phyloP scores from a whole-genome alignment of 2,797 vertebrate genomes.

The Danio kyathit region DNA sequence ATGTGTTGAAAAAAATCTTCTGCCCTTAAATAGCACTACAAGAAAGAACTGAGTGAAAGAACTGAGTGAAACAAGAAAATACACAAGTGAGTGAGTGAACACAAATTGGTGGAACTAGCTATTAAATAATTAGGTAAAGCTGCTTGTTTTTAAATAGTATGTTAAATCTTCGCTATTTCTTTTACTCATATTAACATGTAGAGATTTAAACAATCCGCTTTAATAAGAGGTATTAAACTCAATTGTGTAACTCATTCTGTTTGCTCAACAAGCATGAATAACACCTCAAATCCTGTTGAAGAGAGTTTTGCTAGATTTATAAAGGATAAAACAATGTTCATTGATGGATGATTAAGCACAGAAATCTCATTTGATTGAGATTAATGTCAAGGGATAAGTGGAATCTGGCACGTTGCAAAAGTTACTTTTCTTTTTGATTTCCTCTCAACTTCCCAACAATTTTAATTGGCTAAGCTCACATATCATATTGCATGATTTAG shows the following conservation, averaged over 20 bases:
- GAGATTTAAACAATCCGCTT: background rate
- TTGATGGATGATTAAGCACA: background rate
- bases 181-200: background rate
- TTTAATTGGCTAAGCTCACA: slow-evolving; percentile 7
- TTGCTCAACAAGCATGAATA: background rate
- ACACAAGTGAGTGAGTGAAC: too few relatives aligned
- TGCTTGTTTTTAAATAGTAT: too few relatives aligned
- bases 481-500: background rate
- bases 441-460: background rate
- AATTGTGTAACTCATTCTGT: background rate
- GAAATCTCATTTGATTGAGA: background rate
- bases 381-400: background rate
- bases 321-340: background rate
- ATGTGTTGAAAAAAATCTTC: too few relatives aligned
- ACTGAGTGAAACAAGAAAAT: too few relatives aligned
- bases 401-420: background rate
- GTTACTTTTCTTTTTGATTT: background rate
- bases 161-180: background rate
- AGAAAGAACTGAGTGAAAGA: too few relatives aligned
- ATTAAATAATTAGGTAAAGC: too few relatives aligned
- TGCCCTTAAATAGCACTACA: too few relatives aligned
- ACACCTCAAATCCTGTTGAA: background rate
- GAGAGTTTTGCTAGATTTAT: background rate
- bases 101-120: too few relatives aligned
- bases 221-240: background rate